Evolutionary conservation across 2,888 invertebrate species (phyloP).

Genomic region (Thera britannica): DNA sequence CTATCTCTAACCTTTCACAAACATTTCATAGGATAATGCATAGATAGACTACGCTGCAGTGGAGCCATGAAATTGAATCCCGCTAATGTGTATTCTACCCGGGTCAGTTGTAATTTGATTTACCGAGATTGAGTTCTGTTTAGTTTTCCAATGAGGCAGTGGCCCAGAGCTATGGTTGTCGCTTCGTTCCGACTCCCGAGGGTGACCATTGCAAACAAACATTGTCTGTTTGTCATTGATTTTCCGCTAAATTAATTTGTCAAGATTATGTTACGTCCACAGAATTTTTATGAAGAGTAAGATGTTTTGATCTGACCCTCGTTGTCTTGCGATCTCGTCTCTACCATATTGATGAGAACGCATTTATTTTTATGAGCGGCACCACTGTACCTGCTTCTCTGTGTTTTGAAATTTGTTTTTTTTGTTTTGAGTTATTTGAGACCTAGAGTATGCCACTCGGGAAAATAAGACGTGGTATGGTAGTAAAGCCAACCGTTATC

Average conservation of each 20-base stretch:
- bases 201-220: constrained; percentile 74
- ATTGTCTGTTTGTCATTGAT: constrained; percentile 78
- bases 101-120: constrained; percentile 70
- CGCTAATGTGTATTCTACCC: constrained; percentile 52
- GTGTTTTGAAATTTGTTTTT: no score
- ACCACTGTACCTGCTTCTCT: no score
- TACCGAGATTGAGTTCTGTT: constrained; percentile 75
- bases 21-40: no score
- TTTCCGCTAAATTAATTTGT: constrained; percentile 83
- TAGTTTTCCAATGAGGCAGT: constrained; percentile 72
- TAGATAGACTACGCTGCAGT: constrained; percentile 2
- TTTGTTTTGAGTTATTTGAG: no score
- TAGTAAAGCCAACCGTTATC: neutral
- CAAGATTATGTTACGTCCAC: constrained; percentile 46
- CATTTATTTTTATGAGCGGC: no score
- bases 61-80: constrained; percentile 42
- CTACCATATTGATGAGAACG: no score
- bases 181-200: constrained; percentile 60
- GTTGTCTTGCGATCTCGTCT: neutral
- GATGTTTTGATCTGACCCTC: neutral
- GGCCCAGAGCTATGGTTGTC: constrained; percentile 39
- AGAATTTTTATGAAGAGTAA: constrained; percentile 17
- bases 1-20: no score
- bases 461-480: neutral
- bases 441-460: no score